Evolutionary conservation across 2,888 invertebrate genomes (phyloP).

Genomic region (Callosobruchus maculatus): DNA sequence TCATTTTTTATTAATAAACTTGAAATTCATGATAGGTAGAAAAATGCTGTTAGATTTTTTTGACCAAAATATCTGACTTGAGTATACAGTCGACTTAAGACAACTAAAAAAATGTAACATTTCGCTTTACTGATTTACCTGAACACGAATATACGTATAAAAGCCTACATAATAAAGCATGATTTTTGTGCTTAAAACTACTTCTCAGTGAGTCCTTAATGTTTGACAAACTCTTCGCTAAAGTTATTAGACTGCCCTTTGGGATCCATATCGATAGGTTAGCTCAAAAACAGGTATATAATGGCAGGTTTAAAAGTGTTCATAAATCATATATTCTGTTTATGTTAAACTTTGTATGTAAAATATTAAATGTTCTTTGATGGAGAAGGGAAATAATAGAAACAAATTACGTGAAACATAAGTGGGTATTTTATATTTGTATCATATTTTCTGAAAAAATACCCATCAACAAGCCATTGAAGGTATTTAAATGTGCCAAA

Average conservation of each 20-base stretch:
- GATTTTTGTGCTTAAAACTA: neutral
- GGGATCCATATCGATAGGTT: slow-evolving; percentile 21
- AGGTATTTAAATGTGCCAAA: too few relatives aligned
- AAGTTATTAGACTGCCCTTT: neutral
- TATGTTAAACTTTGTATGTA: neutral
- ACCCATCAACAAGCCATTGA: too few relatives aligned
- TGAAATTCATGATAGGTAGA: too few relatives aligned
- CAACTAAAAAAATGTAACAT: too few relatives aligned
- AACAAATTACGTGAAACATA: neutral
- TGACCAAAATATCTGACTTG: too few relatives aligned
- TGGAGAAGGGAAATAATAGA: neutral
- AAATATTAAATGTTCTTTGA: neutral
- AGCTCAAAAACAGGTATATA: slow-evolving; percentile 13
- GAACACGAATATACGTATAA: too few relatives aligned
- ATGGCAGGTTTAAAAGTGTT: slow-evolving; percentile 11
- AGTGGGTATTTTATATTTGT: too few relatives aligned
- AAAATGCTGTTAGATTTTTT: too few relatives aligned
- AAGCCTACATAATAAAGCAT: neutral
- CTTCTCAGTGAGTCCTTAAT: neutral
- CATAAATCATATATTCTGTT: neutral
- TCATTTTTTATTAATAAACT: too few relatives aligned
- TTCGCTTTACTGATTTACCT: too few relatives aligned
- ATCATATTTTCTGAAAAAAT: too few relatives aligned
- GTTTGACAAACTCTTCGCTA: neutral
- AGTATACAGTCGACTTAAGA: too few relatives aligned